phyloP scores from a whole-genome alignment of 2,113 vertebrate species.

The human (Homo sapiens) region GRCh38 chr7:99929001-99929500 shows the following conservation, averaged over 20 bases:
- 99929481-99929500: conserved; percentile 47
- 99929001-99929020: conserved; percentile 61
- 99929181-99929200: conserved; percentile 57
- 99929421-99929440: conserved; percentile 60
- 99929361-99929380: conserved; percentile 63
- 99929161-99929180: conserved; percentile 56
- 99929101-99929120: conserved; percentile 66
- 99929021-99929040: conserved; percentile 69
- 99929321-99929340: conserved; percentile 57
- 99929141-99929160: conserved; percentile 68
- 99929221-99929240: neutral
- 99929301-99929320: conserved; percentile 56
- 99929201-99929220: conserved; percentile 71
- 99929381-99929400: conserved; percentile 75
- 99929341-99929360: conserved; percentile 42
- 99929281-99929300: conserved; percentile 23
- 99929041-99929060: conserved; percentile 68
- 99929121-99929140: conserved; percentile 61
- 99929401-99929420: conserved; percentile 62
- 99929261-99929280: neutral
- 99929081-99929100: conserved; percentile 62
- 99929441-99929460: conserved; percentile 67
- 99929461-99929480: conserved; percentile 67
- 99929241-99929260: neutral
- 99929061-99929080: conserved; percentile 60